Conservation (phyloP, 2,888 invertebrate genomes). For the Eupithecia dodoneata region DNA sequence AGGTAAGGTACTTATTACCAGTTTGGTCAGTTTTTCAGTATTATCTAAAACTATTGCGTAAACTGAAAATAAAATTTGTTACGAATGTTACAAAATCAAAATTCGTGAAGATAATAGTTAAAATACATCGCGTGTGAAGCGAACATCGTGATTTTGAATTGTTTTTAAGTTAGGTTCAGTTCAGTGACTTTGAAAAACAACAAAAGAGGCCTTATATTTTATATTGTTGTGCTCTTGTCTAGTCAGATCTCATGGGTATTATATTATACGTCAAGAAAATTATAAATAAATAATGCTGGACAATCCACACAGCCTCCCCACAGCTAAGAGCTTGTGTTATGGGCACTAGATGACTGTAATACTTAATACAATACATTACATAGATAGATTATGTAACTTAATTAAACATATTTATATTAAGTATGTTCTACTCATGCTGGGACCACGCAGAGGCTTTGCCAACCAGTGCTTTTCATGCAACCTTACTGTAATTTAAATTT, state of each 20-base stretch:
- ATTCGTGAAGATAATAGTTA: constrained; percentile 22
- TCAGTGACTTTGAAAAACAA: constrained; percentile 1
- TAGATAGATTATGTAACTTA: too few species aligned
- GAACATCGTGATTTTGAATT: constrained; percentile 31
- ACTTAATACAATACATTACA: too few species aligned
- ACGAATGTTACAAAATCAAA: constrained; percentile 34
- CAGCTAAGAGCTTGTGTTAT: too few species aligned
- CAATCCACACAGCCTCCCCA: too few species aligned
- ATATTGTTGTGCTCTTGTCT: background rate
- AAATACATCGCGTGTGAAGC: constrained; percentile 48
- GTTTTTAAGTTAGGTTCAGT: constrained; percentile 13
- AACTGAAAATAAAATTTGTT: constrained; percentile 35
- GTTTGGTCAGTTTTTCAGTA: background rate
- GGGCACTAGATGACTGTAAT: too few species aligned
- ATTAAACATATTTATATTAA: background rate
- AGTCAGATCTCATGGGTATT: background rate
- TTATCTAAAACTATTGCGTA: constrained; percentile 40
- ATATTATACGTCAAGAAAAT: background rate
- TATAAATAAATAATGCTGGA: too few species aligned
- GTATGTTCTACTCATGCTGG: background rate
- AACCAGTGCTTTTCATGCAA: background rate
- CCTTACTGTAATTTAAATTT: background rate
- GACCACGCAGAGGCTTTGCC: background rate
- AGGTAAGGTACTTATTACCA: constrained; percentile 10
- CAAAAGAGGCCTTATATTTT: background rate